Evolutionary conservation across 1,140 invertebrate species (phyloP).

Genomic region (Ceratosolen solmsi): DNA sequence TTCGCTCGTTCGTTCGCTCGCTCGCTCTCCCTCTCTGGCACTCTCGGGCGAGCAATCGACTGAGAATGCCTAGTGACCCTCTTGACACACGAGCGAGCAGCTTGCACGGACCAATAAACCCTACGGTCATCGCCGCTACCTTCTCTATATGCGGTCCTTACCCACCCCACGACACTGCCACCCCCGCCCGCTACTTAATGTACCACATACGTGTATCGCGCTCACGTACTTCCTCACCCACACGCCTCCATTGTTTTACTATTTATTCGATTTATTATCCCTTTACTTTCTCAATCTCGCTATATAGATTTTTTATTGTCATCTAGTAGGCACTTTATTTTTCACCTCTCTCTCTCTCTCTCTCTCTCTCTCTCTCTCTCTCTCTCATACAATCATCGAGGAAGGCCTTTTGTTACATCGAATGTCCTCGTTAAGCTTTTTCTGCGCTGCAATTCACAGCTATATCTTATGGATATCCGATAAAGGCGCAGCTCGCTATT

Average conservation of each 20-base stretch:
- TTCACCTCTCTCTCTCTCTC: background rate
- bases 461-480: background rate
- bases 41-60: conserved; percentile 64
- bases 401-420: background rate
- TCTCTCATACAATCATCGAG: background rate
- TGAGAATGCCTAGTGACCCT: conserved; percentile 72
- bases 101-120: conserved; percentile 66
- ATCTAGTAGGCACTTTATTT: too few relatives aligned
- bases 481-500: background rate
- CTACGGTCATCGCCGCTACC: conserved; percentile 33
- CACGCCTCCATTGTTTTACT: background rate
- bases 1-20: background rate
- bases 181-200: background rate
- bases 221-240: too few relatives aligned
- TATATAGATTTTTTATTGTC: too few relatives aligned
- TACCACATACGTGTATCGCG: too few relatives aligned
- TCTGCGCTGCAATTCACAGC: too few relatives aligned
- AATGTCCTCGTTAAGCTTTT: background rate
- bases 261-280: conserved; percentile 13
- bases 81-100: conserved; percentile 69
- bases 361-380: background rate
- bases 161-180: background rate
- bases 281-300: background rate
- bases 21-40: background rate
- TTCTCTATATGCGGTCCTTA: background rate